Evolutionary conservation across 2,113 vertebrate genomes (phyloP).

Genomic region (Ascaphus truei): DNA sequence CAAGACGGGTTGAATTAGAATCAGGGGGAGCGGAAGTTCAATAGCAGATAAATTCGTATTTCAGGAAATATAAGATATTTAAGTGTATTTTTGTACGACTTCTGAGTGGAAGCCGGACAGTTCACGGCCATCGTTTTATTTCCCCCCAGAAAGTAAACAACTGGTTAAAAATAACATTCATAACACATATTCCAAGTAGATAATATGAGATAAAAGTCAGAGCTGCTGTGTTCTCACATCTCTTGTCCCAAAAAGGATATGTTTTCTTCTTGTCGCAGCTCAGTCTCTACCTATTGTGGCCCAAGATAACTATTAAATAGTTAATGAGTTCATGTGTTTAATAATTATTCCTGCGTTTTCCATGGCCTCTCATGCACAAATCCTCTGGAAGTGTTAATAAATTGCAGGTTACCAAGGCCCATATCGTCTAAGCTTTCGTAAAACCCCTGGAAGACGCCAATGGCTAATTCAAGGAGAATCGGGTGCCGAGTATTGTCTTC

Average conservation of each 20-base stretch:
- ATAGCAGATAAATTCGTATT: slow-evolving; percentile 28
- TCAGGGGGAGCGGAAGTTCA: slow-evolving; percentile 25
- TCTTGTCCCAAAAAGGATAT: neutral
- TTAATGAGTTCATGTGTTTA: slow-evolving; percentile 35
- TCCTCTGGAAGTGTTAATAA: slow-evolving; percentile 5
- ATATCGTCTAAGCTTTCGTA: too few species aligned
- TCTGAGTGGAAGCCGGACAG: slow-evolving; percentile 16
- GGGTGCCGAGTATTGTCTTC: too few species aligned
- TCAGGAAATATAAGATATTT: slow-evolving; percentile 40
- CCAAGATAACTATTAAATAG: slow-evolving; percentile 15
- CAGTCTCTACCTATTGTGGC: neutral
- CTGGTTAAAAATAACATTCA: slow-evolving; percentile 6
- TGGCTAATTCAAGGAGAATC: too few species aligned
- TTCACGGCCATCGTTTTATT: slow-evolving; percentile 28
- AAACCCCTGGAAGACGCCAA: too few species aligned
- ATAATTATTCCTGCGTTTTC: slow-evolving; percentile 31
- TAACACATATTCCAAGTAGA: too few species aligned
- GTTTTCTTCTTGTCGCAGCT: neutral
- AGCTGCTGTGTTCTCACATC: neutral
- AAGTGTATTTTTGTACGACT: slow-evolving; percentile 2
- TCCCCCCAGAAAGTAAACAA: neutral
- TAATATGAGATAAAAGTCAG: slow-evolving; percentile 25
- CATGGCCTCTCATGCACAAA: slow-evolving; percentile 3
- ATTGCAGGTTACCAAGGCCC: too few species aligned
- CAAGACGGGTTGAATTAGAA: slow-evolving; percentile 34